Conservation (phyloP, 2,113 vertebrate species). For the Stomatorhinus ivindoensis region DNA sequence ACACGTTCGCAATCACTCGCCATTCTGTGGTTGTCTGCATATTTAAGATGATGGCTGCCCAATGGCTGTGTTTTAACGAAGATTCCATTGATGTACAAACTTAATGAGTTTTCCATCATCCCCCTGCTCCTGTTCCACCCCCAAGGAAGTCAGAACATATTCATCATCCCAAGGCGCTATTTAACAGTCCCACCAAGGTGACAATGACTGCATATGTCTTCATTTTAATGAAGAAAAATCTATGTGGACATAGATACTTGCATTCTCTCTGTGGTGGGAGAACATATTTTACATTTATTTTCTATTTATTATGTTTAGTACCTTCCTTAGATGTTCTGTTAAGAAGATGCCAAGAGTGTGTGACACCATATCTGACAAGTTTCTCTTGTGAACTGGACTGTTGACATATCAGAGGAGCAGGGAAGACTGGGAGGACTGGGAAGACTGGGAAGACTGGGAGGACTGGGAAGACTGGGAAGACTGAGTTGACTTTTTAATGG, state of each 20-base stretch:
- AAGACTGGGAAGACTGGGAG: not conserved
- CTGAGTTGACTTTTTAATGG: not conserved
- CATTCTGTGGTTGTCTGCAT: slow-evolving; percentile 17
- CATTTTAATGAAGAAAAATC: not conserved
- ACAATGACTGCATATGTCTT: not conserved
- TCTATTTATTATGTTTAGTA: not conserved
- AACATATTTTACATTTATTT: not conserved
- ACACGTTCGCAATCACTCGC: not conserved
- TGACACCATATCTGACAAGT: not conserved
- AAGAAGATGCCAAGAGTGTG: not conserved
- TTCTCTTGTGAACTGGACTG: not conserved
- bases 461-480: slow-evolving; percentile 2
- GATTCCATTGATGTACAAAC: slow-evolving; percentile 12
- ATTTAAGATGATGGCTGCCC: slow-evolving; percentile 14
- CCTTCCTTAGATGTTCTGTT: not conserved
- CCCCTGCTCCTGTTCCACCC: not conserved
- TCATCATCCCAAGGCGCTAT: not conserved
- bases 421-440: slow-evolving; percentile 1
- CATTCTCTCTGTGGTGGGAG: not conserved
- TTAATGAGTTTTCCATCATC: slow-evolving; percentile 7
- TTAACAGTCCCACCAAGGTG: not conserved
- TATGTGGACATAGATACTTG: not conserved
- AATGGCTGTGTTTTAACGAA: slow-evolving; percentile 13
- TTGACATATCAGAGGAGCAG: not conserved
- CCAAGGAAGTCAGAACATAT: not conserved